phyloP scores from a whole-genome alignment of 2,888 invertebrate species.

The Eueremaeus valkanovi region DNA sequence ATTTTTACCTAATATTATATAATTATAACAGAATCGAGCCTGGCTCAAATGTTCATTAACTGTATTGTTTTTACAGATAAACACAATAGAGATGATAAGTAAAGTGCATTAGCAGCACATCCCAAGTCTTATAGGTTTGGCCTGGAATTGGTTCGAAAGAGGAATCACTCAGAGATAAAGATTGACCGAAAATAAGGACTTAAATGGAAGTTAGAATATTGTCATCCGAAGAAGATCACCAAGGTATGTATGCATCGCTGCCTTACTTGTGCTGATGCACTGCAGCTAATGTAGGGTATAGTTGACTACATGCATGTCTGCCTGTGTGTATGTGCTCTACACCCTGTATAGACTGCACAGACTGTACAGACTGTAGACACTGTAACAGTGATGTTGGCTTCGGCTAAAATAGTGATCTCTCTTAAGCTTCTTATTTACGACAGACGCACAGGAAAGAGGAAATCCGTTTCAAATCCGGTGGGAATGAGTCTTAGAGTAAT shows the following conservation, averaged over 20 bases:
- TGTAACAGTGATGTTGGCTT: background rate
- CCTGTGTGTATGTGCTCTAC: background rate
- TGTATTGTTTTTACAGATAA: constrained; percentile 5
- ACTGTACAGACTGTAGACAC: background rate
- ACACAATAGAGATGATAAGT: background rate
- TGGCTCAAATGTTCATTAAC: constrained; percentile 10
- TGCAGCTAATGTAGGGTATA: background rate
- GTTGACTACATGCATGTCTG: background rate
- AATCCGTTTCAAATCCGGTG: constrained; percentile 29
- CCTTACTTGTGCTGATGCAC: too few species aligned
- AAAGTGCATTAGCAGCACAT: background rate
- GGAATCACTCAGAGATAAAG: background rate
- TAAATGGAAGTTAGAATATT: constrained; percentile 31
- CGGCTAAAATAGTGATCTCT: constrained; percentile 5
- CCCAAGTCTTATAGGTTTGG: background rate
- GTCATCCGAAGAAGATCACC: constrained; percentile 28
- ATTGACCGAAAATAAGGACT: background rate
- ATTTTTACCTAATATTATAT: too few species aligned
- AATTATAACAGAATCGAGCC: background rate
- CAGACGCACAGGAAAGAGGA: constrained; percentile 28
- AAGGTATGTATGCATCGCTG: constrained; percentile 20
- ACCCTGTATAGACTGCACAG: background rate
- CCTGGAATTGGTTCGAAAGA: background rate
- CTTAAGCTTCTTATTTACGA: constrained; percentile 35
- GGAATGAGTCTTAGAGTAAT: constrained; percentile 32